phyloP scores from a whole-genome alignment of 1,140 invertebrate species.

The Thrips palmi region DNA sequence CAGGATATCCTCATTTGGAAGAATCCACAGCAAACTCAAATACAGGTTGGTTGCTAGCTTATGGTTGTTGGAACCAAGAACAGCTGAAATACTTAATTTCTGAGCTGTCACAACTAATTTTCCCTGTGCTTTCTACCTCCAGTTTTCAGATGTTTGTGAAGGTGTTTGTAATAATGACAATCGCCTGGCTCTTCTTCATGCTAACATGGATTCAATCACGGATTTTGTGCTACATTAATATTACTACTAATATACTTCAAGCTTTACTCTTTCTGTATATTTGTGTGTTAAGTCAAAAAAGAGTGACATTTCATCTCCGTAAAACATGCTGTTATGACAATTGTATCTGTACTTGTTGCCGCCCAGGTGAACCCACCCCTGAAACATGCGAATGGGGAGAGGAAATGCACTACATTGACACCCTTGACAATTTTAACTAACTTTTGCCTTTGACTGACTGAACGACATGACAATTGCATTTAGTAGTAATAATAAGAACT shows the following conservation, averaged over 20 bases:
- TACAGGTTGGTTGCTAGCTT: slow-evolving; percentile 35
- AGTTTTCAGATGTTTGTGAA: slow-evolving; percentile 63
- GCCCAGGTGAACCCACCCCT: slow-evolving; percentile 31
- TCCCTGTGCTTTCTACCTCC: slow-evolving; percentile 21
- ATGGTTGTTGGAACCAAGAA: slow-evolving; percentile 12
- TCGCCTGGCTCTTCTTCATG: slow-evolving; percentile 51
- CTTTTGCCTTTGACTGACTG: too few relatives aligned
- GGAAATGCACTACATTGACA: too few relatives aligned
- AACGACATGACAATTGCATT: too few relatives aligned
- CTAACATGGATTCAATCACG: slow-evolving; percentile 51
- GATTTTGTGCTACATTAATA: slow-evolving; percentile 47
- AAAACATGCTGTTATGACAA: slow-evolving; percentile 54
- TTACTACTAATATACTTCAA: slow-evolving; percentile 50
- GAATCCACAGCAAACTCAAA: slow-evolving; percentile 68
- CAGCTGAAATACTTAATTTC: neutral
- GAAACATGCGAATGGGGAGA: slow-evolving; percentile 61
- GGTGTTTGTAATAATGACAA: slow-evolving; percentile 48
- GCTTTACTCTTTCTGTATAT: slow-evolving; percentile 54
- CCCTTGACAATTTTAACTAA: too few relatives aligned
- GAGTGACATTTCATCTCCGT: slow-evolving; percentile 52
- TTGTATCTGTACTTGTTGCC: slow-evolving; percentile 29
- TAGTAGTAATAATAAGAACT: too few relatives aligned
- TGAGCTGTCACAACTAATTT: neutral
- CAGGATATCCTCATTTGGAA: slow-evolving; percentile 56
- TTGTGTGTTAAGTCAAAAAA: slow-evolving; percentile 51